phyloP scores from a whole-genome alignment of 1,140 invertebrate genomes.

The Pentalonia nigronervosa region DNA sequence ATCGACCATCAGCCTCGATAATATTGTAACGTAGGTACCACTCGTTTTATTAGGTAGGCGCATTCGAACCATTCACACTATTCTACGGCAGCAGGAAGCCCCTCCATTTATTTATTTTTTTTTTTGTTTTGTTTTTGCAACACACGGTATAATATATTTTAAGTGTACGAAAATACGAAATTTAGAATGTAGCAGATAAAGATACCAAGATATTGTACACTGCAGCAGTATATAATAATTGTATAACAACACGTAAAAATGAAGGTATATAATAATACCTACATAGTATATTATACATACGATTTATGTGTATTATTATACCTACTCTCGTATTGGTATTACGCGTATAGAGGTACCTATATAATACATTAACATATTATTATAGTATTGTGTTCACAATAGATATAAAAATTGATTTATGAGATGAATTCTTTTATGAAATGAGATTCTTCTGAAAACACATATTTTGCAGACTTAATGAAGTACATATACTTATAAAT shows the following conservation, averaged over 20 bases:
- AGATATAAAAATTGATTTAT: not conserved
- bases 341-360: no score
- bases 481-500: not conserved
- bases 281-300: not conserved
- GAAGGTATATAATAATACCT: no score
- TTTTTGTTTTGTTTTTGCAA: not conserved
- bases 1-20: conserved; percentile 46
- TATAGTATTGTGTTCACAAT: not conserved
- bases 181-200: conserved; percentile 1
- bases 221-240: not conserved
- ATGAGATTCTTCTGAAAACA: not conserved
- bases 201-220: not conserved
- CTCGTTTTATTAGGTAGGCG: conserved; percentile 29
- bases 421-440: not conserved
- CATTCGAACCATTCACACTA: conserved; percentile 36
- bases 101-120: not conserved
- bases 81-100: not conserved
- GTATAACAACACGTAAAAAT: conserved; percentile 9
- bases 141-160: not conserved
- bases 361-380: no score
- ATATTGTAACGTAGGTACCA: not conserved
- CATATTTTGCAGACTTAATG: not conserved
- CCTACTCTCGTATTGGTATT: not conserved
- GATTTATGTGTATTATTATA: not conserved
- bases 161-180: not conserved